These are phyloP conservation scores for Venturia canescens DNA, from an alignment of 1,140 invertebrate species.

Conservation along the genomic window DNA sequence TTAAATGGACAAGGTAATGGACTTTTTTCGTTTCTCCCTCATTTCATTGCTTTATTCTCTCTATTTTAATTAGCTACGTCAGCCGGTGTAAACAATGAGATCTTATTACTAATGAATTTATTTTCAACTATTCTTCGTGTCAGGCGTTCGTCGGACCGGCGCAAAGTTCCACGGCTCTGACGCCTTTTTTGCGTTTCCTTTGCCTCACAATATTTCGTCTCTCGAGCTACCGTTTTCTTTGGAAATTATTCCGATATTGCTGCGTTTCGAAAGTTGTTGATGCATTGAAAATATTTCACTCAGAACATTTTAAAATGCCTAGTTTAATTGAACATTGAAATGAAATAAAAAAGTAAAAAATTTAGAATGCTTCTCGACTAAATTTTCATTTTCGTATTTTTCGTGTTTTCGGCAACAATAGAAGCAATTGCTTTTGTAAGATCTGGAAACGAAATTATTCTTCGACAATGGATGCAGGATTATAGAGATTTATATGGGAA, in stretches of 20 bases:
- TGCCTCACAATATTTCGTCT: not conserved
- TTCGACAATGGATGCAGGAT: no score
- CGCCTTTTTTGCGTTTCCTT: not conserved
- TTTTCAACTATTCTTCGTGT: constrained; percentile 54
- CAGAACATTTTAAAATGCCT: no score
- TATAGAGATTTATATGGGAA: not conserved
- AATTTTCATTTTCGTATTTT: no score
- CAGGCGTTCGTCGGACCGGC: constrained; percentile 30
- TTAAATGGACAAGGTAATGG: constrained; percentile 44
- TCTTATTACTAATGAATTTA: constrained; percentile 62
- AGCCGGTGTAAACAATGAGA: constrained; percentile 58
- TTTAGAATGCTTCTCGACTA: no score
- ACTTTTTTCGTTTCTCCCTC: not conserved
- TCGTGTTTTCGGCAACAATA: no score
- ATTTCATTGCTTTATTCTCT: constrained; percentile 10
- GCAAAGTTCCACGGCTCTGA: constrained; percentile 40
- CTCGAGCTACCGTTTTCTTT: not conserved
- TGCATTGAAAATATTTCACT: no score
- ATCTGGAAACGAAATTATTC: no score
- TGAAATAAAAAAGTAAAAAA: no score
- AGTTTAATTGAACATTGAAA: no score
- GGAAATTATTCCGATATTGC: not conserved
- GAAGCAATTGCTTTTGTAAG: no score
- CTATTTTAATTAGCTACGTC: constrained; percentile 60
- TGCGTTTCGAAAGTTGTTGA: not conserved